Base-by-base conservation (phyloP, 1,140 invertebrate species). In the Drosophila equinoxialis region DNA sequence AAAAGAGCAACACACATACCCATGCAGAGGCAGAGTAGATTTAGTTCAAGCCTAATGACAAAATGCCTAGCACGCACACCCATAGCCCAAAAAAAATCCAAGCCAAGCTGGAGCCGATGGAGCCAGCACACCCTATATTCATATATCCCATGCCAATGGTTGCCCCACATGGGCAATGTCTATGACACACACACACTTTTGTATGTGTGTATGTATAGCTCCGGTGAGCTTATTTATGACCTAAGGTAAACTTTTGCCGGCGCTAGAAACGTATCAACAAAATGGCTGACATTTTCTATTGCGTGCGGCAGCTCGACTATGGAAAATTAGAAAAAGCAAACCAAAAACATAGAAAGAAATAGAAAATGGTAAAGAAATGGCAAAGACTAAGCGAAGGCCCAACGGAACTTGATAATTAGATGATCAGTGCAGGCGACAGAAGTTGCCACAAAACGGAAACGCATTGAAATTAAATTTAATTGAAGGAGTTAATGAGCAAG, bases 21-120 rank as follows among this genome's bases (percentile, higher is more conserved):
- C 45, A 23, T 20, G 11, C 45, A 51, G 8, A 23, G 3, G 3
- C 17, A 51, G 2, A 51, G 45, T 54, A 68, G 59, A 69, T 73
- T 81, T 65, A 71, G 63, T 71, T 81, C 68, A 58, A 81, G 69
- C 74, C 62, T 82, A 74, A 82, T 81, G 79, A 74, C 80, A 81
- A 82, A 76, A 76, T 60, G 79, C 79, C 79, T 63, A 37, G 60
- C 72, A 78, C 79, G 75, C 65, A 74, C 74, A 79, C 76, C 66
- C 58, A 75, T 62, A 37, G 20, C 33, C 65, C 67, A 23, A 23
- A 65, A 64, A 80, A 72, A 39, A 39, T 64, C 69, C 66, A 80
- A 42, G 26, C 59, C 59, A 48, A 80, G 35, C 65, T 68, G n/a
- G 37, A 65, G 42, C 8, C 65, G 48, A 35, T 54, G 67, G 23